phyloP scores from a whole-genome alignment of 2,113 vertebrate species.

The Baryphthengus martii region DNA sequence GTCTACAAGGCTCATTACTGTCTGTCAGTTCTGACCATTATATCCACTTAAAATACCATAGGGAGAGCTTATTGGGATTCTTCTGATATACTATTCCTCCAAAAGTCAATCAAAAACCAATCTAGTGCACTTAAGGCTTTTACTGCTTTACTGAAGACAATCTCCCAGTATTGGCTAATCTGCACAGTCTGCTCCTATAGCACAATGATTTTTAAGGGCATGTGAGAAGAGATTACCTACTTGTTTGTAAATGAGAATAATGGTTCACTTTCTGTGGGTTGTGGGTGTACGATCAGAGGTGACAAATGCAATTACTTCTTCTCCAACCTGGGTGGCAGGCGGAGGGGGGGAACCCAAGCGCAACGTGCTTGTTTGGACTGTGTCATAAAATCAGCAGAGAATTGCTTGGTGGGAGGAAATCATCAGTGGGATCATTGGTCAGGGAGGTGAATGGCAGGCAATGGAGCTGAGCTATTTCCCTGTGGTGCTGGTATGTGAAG shows the following conservation, averaged over 20 bases:
- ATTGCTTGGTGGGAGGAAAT: neutral
- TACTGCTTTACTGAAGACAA: constrained; percentile 62
- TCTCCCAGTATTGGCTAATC: constrained; percentile 49
- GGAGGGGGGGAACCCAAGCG: neutral
- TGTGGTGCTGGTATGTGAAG: neutral
- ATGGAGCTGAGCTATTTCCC: neutral
- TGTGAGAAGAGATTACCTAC: constrained; percentile 50
- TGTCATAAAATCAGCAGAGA: neutral
- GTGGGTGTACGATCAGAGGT: neutral
- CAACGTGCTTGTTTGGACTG: neutral
- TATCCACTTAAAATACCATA: constrained; percentile 66
- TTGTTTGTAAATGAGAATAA: constrained; percentile 65
- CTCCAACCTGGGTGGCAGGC: neutral
- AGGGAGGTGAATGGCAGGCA: neutral
- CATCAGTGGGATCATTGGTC: neutral
- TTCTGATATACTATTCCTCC: constrained; percentile 63
- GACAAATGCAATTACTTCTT: constrained; percentile 48
- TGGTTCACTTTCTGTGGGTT: constrained; percentile 24
- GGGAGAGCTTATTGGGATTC: constrained; percentile 58
- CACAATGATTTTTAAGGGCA: constrained; percentile 46
- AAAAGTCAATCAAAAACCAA: constrained; percentile 73
- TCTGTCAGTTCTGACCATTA: constrained; percentile 67
- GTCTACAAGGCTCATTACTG: constrained; percentile 59
- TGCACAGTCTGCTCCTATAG: constrained; percentile 42
- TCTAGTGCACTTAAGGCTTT: constrained; percentile 72